Evolutionary conservation across 2,113 vertebrate genomes (phyloP).

Genomic region (Columbina picui): DNA sequence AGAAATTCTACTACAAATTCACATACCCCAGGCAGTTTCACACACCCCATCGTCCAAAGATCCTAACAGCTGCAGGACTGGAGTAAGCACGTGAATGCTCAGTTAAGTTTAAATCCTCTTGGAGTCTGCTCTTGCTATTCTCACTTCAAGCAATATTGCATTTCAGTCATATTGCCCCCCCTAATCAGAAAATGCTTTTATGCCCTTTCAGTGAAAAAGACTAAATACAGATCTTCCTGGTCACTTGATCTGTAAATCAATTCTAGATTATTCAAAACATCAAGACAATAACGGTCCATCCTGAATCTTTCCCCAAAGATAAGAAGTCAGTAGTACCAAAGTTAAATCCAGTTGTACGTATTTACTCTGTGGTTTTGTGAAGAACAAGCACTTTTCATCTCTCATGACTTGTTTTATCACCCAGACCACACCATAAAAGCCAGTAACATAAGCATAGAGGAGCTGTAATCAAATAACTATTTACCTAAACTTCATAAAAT

Average conservation of each 20-base stretch:
- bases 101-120: background rate
- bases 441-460: rapidly evolving
- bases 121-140: background rate
- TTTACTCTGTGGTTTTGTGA: background rate
- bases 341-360: background rate
- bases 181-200: background rate
- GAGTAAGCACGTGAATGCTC: background rate
- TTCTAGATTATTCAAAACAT: background rate
- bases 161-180: background rate
- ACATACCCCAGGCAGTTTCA: background rate
- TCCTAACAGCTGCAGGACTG: background rate
- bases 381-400: background rate
- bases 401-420: background rate
- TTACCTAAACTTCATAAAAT: background rate
- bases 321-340: background rate
- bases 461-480: background rate
- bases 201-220: background rate
- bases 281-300: background rate
- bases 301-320: background rate
- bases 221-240: background rate
- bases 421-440: background rate
- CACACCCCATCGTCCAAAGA: background rate
- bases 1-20: background rate
- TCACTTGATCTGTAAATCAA: background rate
- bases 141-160: background rate